Percentiles rank a stretch among this genome's conserved stretches.
phyloP scores from a whole-genome alignment of 2,113 vertebrate species.

The Oxyura jamaicensis region DNA sequence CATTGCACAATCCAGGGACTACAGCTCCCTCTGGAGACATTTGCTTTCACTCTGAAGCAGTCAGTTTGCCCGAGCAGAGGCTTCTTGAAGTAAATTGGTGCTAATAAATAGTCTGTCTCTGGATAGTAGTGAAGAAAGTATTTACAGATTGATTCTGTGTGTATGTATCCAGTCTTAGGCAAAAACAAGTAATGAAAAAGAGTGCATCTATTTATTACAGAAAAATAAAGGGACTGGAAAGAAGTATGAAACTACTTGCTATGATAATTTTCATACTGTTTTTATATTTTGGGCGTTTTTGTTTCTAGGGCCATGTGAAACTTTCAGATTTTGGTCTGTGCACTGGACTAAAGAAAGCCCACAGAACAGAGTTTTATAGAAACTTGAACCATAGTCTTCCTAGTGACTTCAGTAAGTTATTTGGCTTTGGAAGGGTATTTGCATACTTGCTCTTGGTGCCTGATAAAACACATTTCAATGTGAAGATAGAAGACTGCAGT shows the following conservation, averaged over 20 bases:
- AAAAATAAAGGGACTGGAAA: background rate
- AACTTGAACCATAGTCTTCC: constrained; percentile 96
- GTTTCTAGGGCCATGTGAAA: constrained; percentile 91
- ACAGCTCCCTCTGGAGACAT: background rate
- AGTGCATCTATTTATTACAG: background rate
- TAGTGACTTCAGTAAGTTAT: constrained; percentile 93
- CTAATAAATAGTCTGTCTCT: background rate
- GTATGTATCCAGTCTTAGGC: background rate
- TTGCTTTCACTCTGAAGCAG: background rate
- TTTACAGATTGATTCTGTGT: background rate
- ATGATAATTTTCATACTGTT: rapidly evolving
- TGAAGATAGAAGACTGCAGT: background rate
- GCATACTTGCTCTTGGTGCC: background rate
- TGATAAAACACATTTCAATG: background rate
- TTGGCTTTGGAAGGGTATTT: background rate
- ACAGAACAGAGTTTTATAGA: constrained; percentile 96
- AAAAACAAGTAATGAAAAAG: background rate
- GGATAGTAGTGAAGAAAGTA: background rate
- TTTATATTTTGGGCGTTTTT: background rate
- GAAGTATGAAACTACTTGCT: background rate
- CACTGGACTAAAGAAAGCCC: constrained; percentile 96
- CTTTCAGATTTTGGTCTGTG: constrained; percentile 97
- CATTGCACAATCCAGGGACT: background rate
- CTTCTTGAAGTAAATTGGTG: background rate
- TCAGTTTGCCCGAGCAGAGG: background rate